Evolutionary conservation across 2,113 vertebrate genomes (phyloP).

Genomic region (Eurypyga helias): DNA sequence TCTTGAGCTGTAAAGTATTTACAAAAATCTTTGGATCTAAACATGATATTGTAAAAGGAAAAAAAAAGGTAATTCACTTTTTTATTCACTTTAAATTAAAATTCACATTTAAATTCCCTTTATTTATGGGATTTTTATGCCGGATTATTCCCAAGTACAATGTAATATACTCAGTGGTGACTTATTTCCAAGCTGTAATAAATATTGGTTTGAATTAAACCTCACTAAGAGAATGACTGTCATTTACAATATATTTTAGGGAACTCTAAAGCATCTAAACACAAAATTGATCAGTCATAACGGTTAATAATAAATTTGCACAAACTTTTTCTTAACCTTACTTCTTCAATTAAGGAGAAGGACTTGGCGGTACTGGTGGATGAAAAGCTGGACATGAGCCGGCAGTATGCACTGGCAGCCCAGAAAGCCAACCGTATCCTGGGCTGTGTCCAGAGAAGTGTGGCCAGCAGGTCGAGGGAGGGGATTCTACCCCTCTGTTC

Average conservation of each 20-base stretch:
- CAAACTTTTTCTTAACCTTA: not conserved
- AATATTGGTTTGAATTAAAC: constrained; percentile 15
- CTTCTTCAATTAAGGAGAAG: constrained; percentile 19
- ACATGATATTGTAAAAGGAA: not conserved
- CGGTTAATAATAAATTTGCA: not conserved
- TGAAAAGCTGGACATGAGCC: too few relatives aligned
- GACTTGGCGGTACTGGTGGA: too few relatives aligned
- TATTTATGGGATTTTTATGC: not conserved
- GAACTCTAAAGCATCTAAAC: not conserved
- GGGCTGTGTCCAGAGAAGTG: too few relatives aligned
- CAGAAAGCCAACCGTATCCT: too few relatives aligned
- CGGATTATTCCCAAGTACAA: not conserved
- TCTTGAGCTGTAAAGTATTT: not conserved
- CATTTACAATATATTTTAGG: not conserved
- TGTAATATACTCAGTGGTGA: not conserved
- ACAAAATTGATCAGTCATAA: not conserved
- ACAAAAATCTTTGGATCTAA: not conserved
- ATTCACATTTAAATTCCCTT: too few relatives aligned
- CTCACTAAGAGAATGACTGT: not conserved
- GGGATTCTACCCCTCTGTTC: too few relatives aligned
- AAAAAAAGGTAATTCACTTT: not conserved
- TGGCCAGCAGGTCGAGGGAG: too few relatives aligned
- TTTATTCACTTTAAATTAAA: too few relatives aligned
- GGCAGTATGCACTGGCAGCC: too few relatives aligned
- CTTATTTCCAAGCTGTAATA: not conserved